A percentile compares a stretch with the other conserved stretches of the same genome.
Conservation (phyloP, 2,797 vertebrate species). For the Glyptemys insculpta region DNA sequence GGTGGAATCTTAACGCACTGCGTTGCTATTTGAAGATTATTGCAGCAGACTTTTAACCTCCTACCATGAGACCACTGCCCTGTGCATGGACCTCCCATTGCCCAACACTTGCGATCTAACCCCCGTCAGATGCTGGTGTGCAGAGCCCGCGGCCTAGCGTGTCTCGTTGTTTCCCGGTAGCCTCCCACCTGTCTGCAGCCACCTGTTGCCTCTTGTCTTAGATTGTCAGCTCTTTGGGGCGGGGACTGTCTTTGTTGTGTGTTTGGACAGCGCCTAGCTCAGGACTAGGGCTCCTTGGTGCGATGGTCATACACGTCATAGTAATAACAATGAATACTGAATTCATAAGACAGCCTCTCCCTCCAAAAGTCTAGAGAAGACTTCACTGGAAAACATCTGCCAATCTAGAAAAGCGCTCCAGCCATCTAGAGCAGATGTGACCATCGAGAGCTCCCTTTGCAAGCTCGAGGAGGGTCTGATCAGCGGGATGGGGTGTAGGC, state of each 20-base stretch:
- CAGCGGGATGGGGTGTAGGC: not conserved
- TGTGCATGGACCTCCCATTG: not conserved
- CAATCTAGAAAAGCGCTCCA: not conserved
- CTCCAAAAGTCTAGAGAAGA: not conserved
- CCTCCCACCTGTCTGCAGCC: too few species aligned
- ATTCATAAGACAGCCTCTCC: not conserved
- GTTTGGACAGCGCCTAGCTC: too few species aligned
- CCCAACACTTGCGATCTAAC: not conserved
- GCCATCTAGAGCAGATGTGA: fast-evolving
- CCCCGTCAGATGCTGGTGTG: not conserved
- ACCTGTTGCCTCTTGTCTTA: too few species aligned
- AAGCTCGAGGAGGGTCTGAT: not conserved
- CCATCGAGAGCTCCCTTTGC: not conserved
- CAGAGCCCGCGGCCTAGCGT: not conserved
- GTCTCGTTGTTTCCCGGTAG: not conserved
- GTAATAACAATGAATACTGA: too few species aligned
- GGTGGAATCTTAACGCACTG: not conserved
- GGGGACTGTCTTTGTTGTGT: too few species aligned
- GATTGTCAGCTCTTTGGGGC: fast-evolving
- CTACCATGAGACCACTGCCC: not conserved
- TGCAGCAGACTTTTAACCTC: not conserved
- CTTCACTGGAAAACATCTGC: not conserved
- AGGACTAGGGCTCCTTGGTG: too few species aligned
- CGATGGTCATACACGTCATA: too few species aligned
- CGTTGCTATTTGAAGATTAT: not conserved